Percentiles rank a stretch among this genome's conserved stretches.
phyloP scores from a whole-genome alignment of 30 jellyfish, hydroid and myxozoan genomes.

The Hydractinia symbiolongicarpus region DNA sequence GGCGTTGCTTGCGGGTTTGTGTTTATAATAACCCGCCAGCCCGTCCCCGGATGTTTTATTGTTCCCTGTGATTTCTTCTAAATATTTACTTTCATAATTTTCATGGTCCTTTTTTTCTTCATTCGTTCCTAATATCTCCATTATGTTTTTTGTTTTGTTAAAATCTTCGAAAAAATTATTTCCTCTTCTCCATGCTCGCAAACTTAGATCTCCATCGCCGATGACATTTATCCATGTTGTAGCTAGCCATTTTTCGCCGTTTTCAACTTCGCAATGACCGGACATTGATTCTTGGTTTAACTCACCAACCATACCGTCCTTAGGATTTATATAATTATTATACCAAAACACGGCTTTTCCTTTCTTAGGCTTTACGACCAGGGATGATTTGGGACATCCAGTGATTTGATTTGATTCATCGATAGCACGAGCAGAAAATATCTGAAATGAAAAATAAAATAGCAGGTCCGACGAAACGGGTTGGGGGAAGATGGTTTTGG shows the following conservation, averaged over 20 bases:
- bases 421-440: slow-evolving; percentile 37
- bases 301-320: slow-evolving; percentile 84
- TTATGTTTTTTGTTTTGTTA: slow-evolving; percentile 30
- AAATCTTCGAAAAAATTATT: slow-evolving; percentile 51
- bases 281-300: slow-evolving; percentile 62
- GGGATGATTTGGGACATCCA: slow-evolving; percentile 57
- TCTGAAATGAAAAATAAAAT: slow-evolving; percentile 20
- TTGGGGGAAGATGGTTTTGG: no score
- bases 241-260: slow-evolving; percentile 86
- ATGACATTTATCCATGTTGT: slow-evolving; percentile 80
- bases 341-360: slow-evolving; percentile 96
- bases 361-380: slow-evolving; percentile 67
- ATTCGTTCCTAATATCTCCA: slow-evolving; percentile 56
- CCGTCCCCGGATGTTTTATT: slow-evolving; percentile 45
- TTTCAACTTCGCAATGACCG: slow-evolving; percentile 83
- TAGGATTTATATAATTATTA: slow-evolving; percentile 58
- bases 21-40: slow-evolving; percentile 12
- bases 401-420: slow-evolving; percentile 51
- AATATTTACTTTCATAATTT: slow-evolving; percentile 64
- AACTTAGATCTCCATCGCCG: slow-evolving; percentile 83
- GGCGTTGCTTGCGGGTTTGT: slow-evolving; percentile 63
- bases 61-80: slow-evolving; percentile 27
- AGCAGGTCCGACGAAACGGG: no score
- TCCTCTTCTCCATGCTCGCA: slow-evolving; percentile 99
- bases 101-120: slow-evolving; percentile 40